Base-by-base conservation (phyloP, 2,888 invertebrate genomes). In the Pocota personata region DNA sequence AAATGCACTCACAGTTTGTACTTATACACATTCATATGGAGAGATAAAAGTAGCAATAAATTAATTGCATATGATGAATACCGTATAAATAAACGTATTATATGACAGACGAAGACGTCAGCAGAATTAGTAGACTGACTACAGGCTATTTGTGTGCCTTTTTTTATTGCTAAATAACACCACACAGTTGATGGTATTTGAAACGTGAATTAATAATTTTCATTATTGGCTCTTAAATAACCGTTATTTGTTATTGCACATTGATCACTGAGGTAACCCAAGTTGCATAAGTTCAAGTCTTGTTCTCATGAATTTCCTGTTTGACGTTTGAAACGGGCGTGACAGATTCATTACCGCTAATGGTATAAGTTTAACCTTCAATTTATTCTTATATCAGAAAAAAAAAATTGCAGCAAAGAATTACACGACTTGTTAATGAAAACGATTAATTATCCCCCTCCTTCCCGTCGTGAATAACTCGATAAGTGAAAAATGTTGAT, bases 41-140 rank as follows among this genome's bases (percentile, higher is more conserved):
- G 2, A 30, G 14, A 32, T 27, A 58, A 58, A 48, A 58, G 48
- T 32, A 43, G 19, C 32, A 35, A 58, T 58, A 48, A 72, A 58
- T 58, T 48, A 58, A 58, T 72, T 72, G 35, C 71, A 48, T 50
- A 52, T 52, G 12, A 30, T 55, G 55, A 27, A 64, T 64, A 8
- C 10, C 32, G 12, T 50, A 30, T 12, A 10, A 6, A 43, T 46
- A 57, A 35, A 48, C 2, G 32, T 32, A 35, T 35, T 66, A 21
- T 50, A 50, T 35, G 66, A 66, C 50, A 50, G 21, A 40, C 40
- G 35, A n/a, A 66, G 48, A 50, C 35, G 64, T 35, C 19, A 66
- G 32, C n/a, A n/a, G 4, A 27, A 27, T 27, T 16, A 14, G 8
- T 10, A 30, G 12, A 3, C 10, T 14, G 8, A 14, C 1, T 14